phyloP scores from a whole-genome alignment of 2,113 vertebrate species.

The Saccopteryx leptura region DNA sequence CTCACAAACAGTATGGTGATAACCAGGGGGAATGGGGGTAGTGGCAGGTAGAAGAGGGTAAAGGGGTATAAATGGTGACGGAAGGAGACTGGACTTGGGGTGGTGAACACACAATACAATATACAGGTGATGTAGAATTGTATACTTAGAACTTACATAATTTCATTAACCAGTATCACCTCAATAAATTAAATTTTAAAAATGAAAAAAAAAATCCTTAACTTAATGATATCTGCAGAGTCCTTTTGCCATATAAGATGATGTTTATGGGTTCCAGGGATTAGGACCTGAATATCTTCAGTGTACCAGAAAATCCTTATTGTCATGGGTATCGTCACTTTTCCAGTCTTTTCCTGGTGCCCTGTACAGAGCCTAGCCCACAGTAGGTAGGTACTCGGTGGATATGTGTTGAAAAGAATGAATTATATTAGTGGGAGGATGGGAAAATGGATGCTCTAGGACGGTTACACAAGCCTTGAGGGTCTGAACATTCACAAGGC shows the following conservation, averaged over 20 bases:
- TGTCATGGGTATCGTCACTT: neutral
- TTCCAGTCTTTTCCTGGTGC: neutral
- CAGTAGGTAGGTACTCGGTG: neutral
- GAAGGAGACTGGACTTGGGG: too few relatives aligned
- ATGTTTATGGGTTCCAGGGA: neutral
- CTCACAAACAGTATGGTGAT: too few relatives aligned
- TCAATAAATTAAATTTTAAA: too few relatives aligned
- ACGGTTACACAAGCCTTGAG: neutral
- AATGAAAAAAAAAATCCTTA: too few relatives aligned
- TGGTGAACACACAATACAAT: too few relatives aligned
- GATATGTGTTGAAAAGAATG: neutral
- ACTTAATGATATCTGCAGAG: neutral
- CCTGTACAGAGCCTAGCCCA: neutral
- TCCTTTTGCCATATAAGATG: neutral
- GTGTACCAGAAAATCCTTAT: neutral
- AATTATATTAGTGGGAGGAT: neutral
- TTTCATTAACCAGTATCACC: too few relatives aligned
- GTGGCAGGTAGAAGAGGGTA: too few relatives aligned
- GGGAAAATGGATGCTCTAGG: neutral
- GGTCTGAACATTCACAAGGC: neutral
- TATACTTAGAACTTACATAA: too few relatives aligned
- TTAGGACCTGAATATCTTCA: neutral
- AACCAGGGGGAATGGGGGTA: too few relatives aligned
- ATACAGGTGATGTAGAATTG: too few relatives aligned
- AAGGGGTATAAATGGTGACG: too few relatives aligned